Evolutionary conservation across 2,113 vertebrate species (phyloP).

Genomic region (Cyphomyrus discorhynchus): DNA sequence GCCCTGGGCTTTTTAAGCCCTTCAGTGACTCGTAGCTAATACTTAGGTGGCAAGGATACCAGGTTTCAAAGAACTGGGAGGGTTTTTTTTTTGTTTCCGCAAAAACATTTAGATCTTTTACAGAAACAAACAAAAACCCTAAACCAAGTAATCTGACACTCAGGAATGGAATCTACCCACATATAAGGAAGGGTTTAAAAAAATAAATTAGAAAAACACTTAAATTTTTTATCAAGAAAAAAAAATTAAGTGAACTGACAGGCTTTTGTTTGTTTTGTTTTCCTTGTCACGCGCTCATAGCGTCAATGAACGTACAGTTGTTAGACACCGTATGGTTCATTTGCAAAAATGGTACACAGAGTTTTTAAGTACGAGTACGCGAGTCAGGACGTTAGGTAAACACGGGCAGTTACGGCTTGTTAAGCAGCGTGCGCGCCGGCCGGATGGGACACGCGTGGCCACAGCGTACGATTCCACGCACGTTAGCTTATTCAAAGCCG

Average conservation of each 20-base stretch:
- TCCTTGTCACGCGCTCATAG: background rate
- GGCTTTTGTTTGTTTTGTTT: background rate
- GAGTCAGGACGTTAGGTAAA: background rate
- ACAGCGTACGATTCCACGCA: background rate
- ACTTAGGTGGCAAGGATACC: slow-evolving; percentile 32
- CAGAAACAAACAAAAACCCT: slow-evolving; percentile 23
- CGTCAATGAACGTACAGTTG: background rate
- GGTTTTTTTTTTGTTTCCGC: slow-evolving; percentile 6
- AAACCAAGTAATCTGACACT: slow-evolving; percentile 3
- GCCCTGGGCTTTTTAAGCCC: slow-evolving; percentile 77
- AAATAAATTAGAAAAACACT: background rate
- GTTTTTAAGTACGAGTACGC: background rate
- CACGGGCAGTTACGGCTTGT: background rate
- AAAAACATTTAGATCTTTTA: slow-evolving; percentile 13
- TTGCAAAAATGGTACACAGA: background rate
- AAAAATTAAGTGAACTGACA: background rate
- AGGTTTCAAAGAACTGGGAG: slow-evolving; percentile 23
- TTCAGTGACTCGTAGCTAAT: slow-evolving; percentile 65
- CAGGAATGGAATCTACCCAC: background rate
- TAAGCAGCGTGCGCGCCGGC: too few relatives aligned
- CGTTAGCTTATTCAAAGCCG: background rate
- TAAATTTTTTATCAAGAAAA: background rate
- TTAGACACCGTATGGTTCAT: background rate
- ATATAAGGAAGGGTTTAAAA: slow-evolving; percentile 1
- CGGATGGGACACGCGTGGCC: background rate